Base-by-base conservation (phyloP, 2,888 invertebrate species). In the Sphaerophoria rueppellii region DNA sequence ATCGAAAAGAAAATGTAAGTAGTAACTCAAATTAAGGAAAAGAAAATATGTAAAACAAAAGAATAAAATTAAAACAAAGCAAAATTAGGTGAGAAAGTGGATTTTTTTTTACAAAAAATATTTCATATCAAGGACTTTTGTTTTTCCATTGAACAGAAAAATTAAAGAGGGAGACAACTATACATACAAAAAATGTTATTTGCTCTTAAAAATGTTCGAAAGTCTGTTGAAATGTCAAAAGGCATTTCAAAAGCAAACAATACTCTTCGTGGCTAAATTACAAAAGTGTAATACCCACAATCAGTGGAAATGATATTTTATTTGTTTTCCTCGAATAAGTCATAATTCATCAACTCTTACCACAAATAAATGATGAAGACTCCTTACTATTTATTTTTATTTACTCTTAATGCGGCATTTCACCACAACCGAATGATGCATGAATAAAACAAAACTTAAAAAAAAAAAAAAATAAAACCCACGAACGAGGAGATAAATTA, bases 1-100 rank as follows among this genome's bases (percentile, higher is more conserved):
- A 69, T 60, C 54, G 11, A 81, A 61, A 74, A 74, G 24, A 46
- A 71, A 71, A 55, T 70, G 32, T 69, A 61, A 60, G 50, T 63
- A 11, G 32, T 24, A 82, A 58, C 9, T 35, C 34, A 11, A 50
- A 65, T 43, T 69, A 69, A n/a, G 32, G 9, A 5, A 43, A 43
- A 43, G 12, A 43, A 43, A 16, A n/a, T 35, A 50, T 37, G 63
- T 16, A 71, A 37, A 52, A 48, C 5, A 37, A 9, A 16, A 50
- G 11, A 11, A 12, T 11, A 32, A 4, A 6, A 16, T 37, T 12
- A 60, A 14, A 60, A n/a, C n/a, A n/a, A 40, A 40, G 9, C 6
- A 40, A 40, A 40, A 40, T 40, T 6, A n/a, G n/a, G n/a, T n/a
- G n/a, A n/a, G n/a, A n/a, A n/a, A n/a, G n/a, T n/a, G n/a, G n/a